A percentile compares a stretch with the other conserved stretches of the same genome.
Conservation (phyloP, 2,797 vertebrate genomes). For the Brachyrhaphis roseni region DNA sequence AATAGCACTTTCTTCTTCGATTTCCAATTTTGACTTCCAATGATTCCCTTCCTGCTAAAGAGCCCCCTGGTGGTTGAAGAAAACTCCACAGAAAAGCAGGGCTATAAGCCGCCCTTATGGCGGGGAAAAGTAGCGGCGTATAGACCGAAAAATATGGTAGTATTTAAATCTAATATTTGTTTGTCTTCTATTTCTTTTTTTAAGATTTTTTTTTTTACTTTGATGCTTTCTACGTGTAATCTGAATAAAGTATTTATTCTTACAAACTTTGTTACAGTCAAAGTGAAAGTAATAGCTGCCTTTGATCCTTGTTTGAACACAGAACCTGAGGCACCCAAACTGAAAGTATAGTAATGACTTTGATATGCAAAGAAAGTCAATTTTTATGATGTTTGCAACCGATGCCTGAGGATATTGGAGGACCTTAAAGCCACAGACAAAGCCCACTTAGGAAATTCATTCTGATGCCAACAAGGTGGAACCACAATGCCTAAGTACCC, state of each 20-base stretch:
- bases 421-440: conserved; percentile 57
- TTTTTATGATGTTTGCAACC: conserved; percentile 46
- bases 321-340: neutral
- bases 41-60: no score
- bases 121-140: no score
- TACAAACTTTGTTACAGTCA: neutral
- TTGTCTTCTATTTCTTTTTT: neutral
- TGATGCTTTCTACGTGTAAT: neutral
- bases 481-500: conserved; percentile 60
- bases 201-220: neutral
- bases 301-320: neutral
- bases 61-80: no score
- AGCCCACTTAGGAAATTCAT: conserved; percentile 62
- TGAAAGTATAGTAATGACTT: conserved; percentile 35
- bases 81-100: no score
- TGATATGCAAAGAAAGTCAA: conserved; percentile 51
- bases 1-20: no score
- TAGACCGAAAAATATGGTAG: no score
- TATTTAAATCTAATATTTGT: neutral
- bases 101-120: no score
- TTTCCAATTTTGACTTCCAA: no score
- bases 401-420: conserved; percentile 47
- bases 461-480: conserved; percentile 71
- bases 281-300: neutral
- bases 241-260: neutral